These are phyloP conservation scores for Geophilus truncorum DNA, from an alignment of 2,888 invertebrate genomes.

Conservation along the genomic window DNA sequence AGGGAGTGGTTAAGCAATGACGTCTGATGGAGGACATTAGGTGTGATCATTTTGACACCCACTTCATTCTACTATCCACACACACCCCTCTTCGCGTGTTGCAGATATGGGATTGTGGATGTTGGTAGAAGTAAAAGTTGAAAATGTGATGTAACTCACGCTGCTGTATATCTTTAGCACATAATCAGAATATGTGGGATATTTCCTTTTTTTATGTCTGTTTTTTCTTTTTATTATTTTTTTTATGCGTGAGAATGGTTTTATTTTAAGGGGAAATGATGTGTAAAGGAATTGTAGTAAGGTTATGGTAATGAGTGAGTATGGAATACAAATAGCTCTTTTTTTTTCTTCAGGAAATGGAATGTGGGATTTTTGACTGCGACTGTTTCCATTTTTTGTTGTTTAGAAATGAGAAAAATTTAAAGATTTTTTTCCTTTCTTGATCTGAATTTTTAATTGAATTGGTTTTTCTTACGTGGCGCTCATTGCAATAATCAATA, in stretches of 20 bases:
- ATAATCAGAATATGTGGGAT: not conserved
- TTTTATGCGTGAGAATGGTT: not conserved
- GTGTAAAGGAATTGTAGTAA: not conserved
- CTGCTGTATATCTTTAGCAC: not conserved
- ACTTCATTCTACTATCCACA: not conserved
- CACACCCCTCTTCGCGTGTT: not conserved
- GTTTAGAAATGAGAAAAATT: too few species aligned
- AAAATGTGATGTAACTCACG: not conserved
- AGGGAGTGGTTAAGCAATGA: not conserved
- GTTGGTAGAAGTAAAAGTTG: not conserved
- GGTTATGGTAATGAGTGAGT: not conserved
- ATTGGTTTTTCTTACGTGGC: too few species aligned
- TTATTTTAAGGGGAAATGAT: not conserved
- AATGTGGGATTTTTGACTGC: not conserved
- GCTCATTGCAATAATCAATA: too few species aligned
- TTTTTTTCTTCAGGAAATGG: not conserved
- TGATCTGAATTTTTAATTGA: too few species aligned
- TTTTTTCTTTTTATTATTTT: too few species aligned
- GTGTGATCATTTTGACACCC: constrained; percentile 21
- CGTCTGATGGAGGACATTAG: constrained; percentile 18
- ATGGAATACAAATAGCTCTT: not conserved
- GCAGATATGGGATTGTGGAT: not conserved
- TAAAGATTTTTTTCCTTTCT: too few species aligned
- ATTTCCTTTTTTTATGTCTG: not conserved
- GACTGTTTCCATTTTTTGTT: too few species aligned